Evolutionary conservation across 2,888 invertebrate genomes (phyloP).

Genomic region (Latrodectus elegans): DNA sequence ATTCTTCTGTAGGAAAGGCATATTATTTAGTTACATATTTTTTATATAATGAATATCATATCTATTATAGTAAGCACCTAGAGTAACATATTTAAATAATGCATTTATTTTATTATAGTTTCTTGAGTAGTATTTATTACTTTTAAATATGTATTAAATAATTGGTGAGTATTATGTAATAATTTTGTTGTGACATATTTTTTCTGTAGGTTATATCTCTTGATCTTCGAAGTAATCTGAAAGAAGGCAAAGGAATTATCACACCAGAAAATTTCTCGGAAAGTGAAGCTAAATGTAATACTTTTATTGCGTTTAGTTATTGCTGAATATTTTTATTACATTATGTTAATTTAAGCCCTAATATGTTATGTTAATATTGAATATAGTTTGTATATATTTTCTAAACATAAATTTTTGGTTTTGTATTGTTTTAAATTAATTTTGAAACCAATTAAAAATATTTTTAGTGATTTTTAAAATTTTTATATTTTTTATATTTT

Average conservation of each 20-base stretch:
- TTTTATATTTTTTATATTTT: neutral
- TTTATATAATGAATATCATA: too few species aligned
- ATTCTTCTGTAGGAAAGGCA: too few species aligned
- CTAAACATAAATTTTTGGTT: too few species aligned
- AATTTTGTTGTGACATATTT: neutral
- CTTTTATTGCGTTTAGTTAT: neutral
- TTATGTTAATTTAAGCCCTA: too few species aligned
- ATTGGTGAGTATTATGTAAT: neutral
- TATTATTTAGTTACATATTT: too few species aligned
- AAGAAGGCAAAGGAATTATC: conserved; percentile 73
- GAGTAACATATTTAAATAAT: too few species aligned
- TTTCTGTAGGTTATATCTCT: conserved; percentile 84
- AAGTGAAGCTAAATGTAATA: conserved; percentile 41
- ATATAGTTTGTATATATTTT: too few species aligned
- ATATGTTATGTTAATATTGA: too few species aligned
- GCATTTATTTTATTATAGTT: neutral
- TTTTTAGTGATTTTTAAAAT: neutral
- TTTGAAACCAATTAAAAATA: too few species aligned
- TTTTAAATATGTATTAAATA: neutral
- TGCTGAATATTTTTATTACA: neutral
- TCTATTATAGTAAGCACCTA: too few species aligned
- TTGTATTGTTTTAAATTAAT: too few species aligned
- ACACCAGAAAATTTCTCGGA: conserved; percentile 71
- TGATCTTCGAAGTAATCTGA: conserved; percentile 83
- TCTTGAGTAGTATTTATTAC: neutral